Evolutionary conservation across 2,113 vertebrate genomes (phyloP).

Genomic region (Syrmaticus mikado): DNA sequence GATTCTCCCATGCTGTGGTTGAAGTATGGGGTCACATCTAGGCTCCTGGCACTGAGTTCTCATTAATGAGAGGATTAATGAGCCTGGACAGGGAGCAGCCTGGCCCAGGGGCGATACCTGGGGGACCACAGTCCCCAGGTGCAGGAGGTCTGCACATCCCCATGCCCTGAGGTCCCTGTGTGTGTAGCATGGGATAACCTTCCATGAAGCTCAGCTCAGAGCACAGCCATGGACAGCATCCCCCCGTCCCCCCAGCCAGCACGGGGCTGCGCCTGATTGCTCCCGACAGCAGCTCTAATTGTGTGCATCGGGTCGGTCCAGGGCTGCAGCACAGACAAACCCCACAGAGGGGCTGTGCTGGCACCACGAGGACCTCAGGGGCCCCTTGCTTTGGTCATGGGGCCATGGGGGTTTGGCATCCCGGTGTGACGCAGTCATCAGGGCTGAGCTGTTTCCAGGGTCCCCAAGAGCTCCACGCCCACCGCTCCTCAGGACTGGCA

Average conservation of each 20-base stretch:
- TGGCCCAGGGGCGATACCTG: rapidly evolving
- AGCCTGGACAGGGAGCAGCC: neutral
- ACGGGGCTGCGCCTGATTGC: neutral
- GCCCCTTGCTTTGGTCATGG: neutral
- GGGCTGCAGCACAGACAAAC: neutral
- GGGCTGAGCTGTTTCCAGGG: rapidly evolving
- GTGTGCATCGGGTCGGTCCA: neutral
- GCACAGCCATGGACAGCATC: rapidly evolving
- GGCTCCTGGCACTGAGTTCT: neutral
- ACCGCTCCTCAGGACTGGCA: neutral
- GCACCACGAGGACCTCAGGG: rapidly evolving
- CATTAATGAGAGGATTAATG: neutral
- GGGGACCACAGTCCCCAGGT: neutral
- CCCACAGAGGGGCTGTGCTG: neutral
- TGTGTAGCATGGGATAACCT: neutral
- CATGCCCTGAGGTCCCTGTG: neutral
- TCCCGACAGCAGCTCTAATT: neutral
- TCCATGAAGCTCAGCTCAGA: neutral
- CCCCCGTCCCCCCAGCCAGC: neutral
- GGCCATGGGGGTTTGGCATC: neutral
- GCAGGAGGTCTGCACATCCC: neutral
- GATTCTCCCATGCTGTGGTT: rapidly evolving
- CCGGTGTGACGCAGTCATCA: neutral
- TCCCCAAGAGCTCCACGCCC: neutral
- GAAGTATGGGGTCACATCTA: neutral